Percentiles rank a stretch among this genome's conserved stretches.
Conservation (phyloP, 2,113 vertebrate species). For the Labeo catla region DNA sequence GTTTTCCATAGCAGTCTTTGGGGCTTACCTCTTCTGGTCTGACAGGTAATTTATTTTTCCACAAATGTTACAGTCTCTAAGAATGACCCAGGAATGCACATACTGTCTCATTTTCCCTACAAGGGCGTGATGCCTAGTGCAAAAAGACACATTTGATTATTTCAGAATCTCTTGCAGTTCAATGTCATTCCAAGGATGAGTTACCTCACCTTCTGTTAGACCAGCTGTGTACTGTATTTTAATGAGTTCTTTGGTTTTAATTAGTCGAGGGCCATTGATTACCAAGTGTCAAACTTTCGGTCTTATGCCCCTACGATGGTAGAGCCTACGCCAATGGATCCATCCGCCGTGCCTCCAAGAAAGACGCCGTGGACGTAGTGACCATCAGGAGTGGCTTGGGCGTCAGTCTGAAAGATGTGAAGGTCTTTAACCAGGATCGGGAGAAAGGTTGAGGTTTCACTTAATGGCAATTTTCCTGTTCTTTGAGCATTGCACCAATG, state of each 20-base stretch:
- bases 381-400: constrained; percentile 86
- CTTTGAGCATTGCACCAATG: neutral
- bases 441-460: constrained; percentile 85
- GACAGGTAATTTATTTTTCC: constrained; percentile 93
- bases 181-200: constrained; percentile 59
- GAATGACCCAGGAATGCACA: constrained; percentile 59
- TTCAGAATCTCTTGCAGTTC: constrained; percentile 61
- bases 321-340: constrained; percentile 90
- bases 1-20: constrained; percentile 88
- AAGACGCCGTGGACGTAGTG: constrained; percentile 79
- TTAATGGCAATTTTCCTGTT: constrained; percentile 62
- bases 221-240: constrained; percentile 67
- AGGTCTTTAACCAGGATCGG: constrained; percentile 86
- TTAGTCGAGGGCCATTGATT: constrained; percentile 74
- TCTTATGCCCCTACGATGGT: constrained; percentile 53
- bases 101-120: constrained; percentile 52
- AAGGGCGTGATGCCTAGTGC: constrained; percentile 69
- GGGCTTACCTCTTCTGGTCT: constrained; percentile 93
- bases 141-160: constrained; percentile 57
- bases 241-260: constrained; percentile 71
- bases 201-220: constrained; percentile 63
- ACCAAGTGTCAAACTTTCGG: constrained; percentile 65
- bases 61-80: constrained; percentile 75
- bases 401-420: constrained; percentile 87
- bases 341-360: constrained; percentile 85